Evolutionary conservation across 2,888 invertebrate species (phyloP).

Genomic region (Yponomeuta sedellus): DNA sequence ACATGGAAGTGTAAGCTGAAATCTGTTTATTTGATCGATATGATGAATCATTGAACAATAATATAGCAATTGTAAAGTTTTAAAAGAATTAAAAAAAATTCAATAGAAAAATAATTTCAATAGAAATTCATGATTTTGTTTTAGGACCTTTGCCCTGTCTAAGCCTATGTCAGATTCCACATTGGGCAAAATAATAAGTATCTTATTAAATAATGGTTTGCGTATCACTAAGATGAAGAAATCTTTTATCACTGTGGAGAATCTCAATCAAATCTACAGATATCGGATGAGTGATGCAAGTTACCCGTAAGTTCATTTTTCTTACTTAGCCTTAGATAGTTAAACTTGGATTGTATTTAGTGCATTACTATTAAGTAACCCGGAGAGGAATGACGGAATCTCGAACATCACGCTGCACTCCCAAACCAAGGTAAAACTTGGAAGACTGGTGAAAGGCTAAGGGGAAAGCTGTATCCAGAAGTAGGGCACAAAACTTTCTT

Average conservation of each 20-base stretch:
- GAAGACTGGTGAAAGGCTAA: no score
- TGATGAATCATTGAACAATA: no score
- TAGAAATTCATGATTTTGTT: slow-evolving; percentile 32
- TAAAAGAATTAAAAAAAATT: no score
- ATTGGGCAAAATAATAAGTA: slow-evolving; percentile 84
- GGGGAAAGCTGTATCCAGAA: no score
- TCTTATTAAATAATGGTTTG: slow-evolving; percentile 78
- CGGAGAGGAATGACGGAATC: no score
- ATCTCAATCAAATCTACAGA: slow-evolving; percentile 66
- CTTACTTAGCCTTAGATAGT: background rate
- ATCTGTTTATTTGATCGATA: background rate
- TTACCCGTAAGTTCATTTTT: slow-evolving; percentile 73
- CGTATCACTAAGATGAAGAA: slow-evolving; percentile 83
- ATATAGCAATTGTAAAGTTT: background rate
- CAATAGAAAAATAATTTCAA: no score
- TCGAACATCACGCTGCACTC: no score
- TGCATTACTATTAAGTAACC: no score
- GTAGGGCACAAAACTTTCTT: no score
- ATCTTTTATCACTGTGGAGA: slow-evolving; percentile 79
- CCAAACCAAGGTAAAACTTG: no score
- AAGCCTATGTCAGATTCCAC: slow-evolving; percentile 83
- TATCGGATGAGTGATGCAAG: slow-evolving; percentile 56
- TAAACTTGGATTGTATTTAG: no score
- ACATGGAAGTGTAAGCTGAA: slow-evolving; percentile 78
- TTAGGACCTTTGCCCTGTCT: slow-evolving; percentile 85